A percentile compares a stretch with the other conserved stretches of the same genome.
These are phyloP conservation scores for Pantherophis alleghaniensis DNA, from an alignment of 2,797 vertebrate genomes.

Conservation along the genomic window DNA sequence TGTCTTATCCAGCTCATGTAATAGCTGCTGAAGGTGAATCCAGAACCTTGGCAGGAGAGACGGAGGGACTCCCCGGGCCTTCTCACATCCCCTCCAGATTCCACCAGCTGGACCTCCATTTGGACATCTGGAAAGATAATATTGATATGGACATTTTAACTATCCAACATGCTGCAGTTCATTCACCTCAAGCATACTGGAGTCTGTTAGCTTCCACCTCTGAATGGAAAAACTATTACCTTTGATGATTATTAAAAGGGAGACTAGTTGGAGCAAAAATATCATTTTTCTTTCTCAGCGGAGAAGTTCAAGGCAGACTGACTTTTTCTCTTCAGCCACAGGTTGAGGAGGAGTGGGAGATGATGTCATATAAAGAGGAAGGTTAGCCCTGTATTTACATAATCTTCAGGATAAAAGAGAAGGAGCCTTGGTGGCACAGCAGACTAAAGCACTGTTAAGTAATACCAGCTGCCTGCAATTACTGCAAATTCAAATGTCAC, in stretches of 20 bases:
- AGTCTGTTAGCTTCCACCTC: neutral
- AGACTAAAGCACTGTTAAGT: too few species aligned
- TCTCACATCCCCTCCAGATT: neutral
- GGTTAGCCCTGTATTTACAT: too few species aligned
- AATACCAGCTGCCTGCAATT: too few species aligned
- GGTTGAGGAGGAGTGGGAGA: neutral
- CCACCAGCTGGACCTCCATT: neutral
- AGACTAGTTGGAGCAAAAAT: neutral
- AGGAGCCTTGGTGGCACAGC: too few species aligned
- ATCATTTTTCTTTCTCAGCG: neutral
- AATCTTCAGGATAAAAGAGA: too few species aligned
- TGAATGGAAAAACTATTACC: neutral
- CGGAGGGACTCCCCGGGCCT: neutral
- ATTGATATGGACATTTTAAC: too few species aligned
- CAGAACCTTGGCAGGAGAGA: neutral
- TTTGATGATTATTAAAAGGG: neutral
- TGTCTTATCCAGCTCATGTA: accelerated
- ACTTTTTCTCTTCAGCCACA: too few species aligned
- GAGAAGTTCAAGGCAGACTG: neutral
- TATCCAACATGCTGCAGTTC: too few species aligned
- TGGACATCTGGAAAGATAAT: too few species aligned
- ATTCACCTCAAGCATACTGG: neutral
- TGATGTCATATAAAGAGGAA: neutral
- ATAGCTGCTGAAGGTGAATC: neutral
- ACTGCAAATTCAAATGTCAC: too few species aligned